Base-by-base conservation (phyloP, 2,797 vertebrate genomes). In the Sus cebifrons region DNA sequence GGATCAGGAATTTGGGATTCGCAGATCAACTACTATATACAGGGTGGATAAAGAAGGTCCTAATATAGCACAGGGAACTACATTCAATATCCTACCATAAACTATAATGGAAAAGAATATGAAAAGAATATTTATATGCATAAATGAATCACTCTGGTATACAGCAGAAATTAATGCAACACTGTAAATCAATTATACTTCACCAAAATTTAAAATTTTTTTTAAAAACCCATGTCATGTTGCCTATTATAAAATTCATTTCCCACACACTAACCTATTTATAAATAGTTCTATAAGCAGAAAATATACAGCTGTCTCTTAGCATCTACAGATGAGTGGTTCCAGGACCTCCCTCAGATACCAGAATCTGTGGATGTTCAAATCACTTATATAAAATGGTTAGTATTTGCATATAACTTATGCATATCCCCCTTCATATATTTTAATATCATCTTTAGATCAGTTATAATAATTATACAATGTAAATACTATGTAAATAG, bases 231-330 rank as follows among this genome's bases (percentile, higher is more conserved):
- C 7, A 67, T 64, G 67, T 64, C 56, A 49, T 83, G 52, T 40
- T 64, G 21, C 40, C 36, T 73, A 18, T 36, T 65, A n/a, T 58
- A 77, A 95, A 82, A 77, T 40, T 78, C 49, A 86, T 64, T 89
- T 89, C 15, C 40, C 36, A 36, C 23, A 86, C 54, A 78, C 29
- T 71, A 96, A 52, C 10, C 75, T 87, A 40, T 36, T 95, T 95
- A 77, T 21, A 94, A 86, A 77, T 16, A 70, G 13, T 58, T 89
- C n/a, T 21, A 83, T 15, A 86, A 82, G 68, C 62, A 96, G 82
- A 71, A 78, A 88, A 73, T 77, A 62, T 27, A 15, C 18, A 58
- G n/a, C 32, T 12, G n/a, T 16, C 54, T 12, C 54, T 78, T n/a
- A 58, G 75, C 23, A 58, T 58, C 21, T 78, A 58, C 13, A 58